A percentile compares a stretch with the other conserved stretches of the same genome.
These are phyloP conservation scores for Erythrocercus mccallii DNA, from an alignment of 2,113 vertebrate species.

Conservation along the genomic window DNA sequence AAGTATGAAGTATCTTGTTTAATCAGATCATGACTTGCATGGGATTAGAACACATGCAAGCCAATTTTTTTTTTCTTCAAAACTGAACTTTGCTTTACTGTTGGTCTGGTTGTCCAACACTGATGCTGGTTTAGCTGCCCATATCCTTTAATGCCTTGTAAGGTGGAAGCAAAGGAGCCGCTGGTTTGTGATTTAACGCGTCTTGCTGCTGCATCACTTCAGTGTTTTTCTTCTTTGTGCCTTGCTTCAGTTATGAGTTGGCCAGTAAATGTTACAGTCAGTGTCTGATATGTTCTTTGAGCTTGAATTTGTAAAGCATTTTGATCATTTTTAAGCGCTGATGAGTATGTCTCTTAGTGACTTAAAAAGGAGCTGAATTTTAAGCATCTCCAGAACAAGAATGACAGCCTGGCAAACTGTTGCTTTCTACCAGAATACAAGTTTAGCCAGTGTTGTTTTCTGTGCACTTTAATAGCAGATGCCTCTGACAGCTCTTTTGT, in stretches of 20 bases:
- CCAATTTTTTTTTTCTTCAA: not conserved
- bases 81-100: not conserved
- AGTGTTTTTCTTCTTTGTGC: not conserved
- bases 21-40: not conserved
- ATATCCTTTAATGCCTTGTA: not conserved
- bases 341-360: not conserved
- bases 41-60: not conserved
- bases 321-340: not conserved
- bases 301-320: constrained; percentile 4
- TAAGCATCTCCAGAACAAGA: not conserved
- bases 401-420: not conserved
- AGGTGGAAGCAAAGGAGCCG: not conserved
- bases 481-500: not conserved
- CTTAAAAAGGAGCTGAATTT: not conserved
- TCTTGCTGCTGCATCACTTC: not conserved
- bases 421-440: not conserved
- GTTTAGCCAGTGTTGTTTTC: not conserved
- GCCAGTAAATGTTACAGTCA: not conserved
- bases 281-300: not conserved
- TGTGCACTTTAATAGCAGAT: constrained; percentile 3
- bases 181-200: not conserved
- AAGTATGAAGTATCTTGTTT: not conserved
- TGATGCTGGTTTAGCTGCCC: not conserved
- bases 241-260: constrained; percentile 27
- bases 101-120: not conserved